Evolutionary conservation across 2,113 vertebrate genomes (phyloP).

Genomic region (Panthera uncia): DNA sequence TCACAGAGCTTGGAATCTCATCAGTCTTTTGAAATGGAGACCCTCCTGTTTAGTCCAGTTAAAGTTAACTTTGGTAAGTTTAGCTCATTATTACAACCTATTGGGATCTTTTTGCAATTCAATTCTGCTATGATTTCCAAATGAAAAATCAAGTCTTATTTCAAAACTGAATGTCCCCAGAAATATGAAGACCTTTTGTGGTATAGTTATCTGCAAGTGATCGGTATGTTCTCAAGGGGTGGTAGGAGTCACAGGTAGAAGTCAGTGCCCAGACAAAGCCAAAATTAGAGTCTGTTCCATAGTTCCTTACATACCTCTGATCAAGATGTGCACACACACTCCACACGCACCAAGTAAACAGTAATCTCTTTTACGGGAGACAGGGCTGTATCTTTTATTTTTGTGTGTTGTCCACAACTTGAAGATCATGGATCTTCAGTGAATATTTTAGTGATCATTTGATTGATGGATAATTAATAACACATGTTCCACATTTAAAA

Average conservation of each 20-base stretch:
- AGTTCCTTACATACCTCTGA: neutral
- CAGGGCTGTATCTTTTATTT: neutral
- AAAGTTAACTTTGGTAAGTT: neutral
- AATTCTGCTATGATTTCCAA: neutral
- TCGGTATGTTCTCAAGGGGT: neutral
- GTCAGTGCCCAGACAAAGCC: neutral
- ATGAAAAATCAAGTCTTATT: neutral
- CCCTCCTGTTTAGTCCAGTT: neutral
- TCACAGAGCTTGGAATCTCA: neutral
- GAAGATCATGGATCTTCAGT: neutral
- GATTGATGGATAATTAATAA: neutral
- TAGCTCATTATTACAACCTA: neutral
- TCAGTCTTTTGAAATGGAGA: neutral
- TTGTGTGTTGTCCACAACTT: neutral
- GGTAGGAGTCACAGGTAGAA: neutral
- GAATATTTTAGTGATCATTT: conserved; percentile 19
- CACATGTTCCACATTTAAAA: neutral
- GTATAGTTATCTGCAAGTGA: neutral
- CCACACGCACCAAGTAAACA: neutral
- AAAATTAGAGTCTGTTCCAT: neutral
- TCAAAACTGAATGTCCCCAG: neutral
- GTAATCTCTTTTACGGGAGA: neutral
- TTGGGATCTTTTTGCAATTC: neutral
- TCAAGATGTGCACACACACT: neutral
- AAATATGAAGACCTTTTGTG: neutral